phyloP scores from a whole-genome alignment of 2,797 vertebrate genomes.

The Euthynnus affinis region DNA sequence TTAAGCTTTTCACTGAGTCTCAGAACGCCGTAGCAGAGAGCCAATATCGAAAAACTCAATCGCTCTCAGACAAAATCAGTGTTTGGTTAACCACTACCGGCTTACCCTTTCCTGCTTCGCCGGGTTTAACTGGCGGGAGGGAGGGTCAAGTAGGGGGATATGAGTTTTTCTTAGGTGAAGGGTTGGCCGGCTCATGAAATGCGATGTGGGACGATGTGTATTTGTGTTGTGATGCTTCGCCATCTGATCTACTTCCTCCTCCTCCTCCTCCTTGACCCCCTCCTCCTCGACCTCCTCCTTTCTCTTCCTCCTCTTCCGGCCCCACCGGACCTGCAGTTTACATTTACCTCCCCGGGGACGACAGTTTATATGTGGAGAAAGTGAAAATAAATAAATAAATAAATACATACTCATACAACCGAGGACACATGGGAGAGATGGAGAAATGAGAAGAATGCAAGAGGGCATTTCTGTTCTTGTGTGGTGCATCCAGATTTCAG shows the following conservation, averaged over 20 bases:
- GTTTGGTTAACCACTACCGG: conserved; percentile 55
- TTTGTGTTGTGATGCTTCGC: conserved; percentile 58
- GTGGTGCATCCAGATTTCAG: conserved; percentile 11
- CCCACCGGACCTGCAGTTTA: conserved; percentile 25
- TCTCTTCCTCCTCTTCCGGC: too few relatives aligned
- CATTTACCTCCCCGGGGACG: conserved; percentile 15
- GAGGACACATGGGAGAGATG: conserved; percentile 2
- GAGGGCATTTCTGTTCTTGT: neutral
- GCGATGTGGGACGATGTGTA: conserved; percentile 41
- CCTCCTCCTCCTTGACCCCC: neutral
- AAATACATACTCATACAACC: conserved; percentile 24
- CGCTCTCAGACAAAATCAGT: conserved; percentile 50
- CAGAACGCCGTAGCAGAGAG: conserved; percentile 34
- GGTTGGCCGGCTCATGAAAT: conserved; percentile 51
- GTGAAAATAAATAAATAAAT: conserved; percentile 14
- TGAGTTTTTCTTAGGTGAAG: conserved; percentile 49
- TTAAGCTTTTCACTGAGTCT: conserved; percentile 58
- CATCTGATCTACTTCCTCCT: conserved; percentile 33
- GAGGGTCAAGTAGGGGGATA: conserved; percentile 40
- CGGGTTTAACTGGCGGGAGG: conserved; percentile 16
- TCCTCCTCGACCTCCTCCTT: neutral
- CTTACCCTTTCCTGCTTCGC: conserved; percentile 32
- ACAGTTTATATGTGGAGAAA: conserved; percentile 34
- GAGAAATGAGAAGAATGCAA: conserved; percentile 10
- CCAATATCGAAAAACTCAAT: conserved; percentile 57